Percentiles rank a stretch among this genome's conserved stretches.
These are phyloP conservation scores for Drosophila pseudotakahashii DNA, from an alignment of 2,888 invertebrate species.

Conservation along the genomic window DNA sequence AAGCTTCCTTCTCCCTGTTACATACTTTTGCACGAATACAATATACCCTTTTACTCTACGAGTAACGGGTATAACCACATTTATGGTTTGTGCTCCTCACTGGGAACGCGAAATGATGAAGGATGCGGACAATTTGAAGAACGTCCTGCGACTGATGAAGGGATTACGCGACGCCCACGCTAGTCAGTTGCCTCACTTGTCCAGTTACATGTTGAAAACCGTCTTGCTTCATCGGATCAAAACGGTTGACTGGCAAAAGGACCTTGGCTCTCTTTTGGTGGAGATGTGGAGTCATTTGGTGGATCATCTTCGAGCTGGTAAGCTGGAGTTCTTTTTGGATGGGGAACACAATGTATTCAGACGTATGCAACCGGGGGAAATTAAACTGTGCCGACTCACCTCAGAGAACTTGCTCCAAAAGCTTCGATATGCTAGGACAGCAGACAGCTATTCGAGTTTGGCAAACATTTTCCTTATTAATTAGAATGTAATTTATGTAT, in stretches of 20 bases:
- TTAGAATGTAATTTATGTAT: no score
- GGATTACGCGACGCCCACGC: constrained; percentile 34
- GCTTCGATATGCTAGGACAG: not conserved
- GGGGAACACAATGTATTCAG: constrained; percentile 18
- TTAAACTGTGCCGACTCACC: not conserved
- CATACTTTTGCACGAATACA: no score
- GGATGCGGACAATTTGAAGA: constrained; percentile 33
- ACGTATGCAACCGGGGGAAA: constrained; percentile 1
- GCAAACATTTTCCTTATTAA: not conserved
- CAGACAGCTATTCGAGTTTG: not conserved
- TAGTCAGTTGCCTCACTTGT: constrained; percentile 14
- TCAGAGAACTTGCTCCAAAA: not conserved
- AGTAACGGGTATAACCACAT: no score
- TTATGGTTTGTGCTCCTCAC: constrained; percentile 50
- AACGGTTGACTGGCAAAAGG: constrained; percentile 25
- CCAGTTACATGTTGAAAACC: constrained; percentile 49
- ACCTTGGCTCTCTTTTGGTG: constrained; percentile 10
- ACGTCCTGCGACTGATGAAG: constrained; percentile 48
- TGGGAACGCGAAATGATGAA: constrained; percentile 51
- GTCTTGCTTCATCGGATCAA: constrained; percentile 34
- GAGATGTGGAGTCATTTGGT: constrained; percentile 37
- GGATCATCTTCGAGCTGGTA: not conserved
- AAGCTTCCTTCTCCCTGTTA: no score
- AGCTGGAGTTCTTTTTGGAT: constrained; percentile 36
- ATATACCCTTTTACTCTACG: no score